Base-by-base conservation (phyloP, 2,113 vertebrate genomes). In the Pseudorhombus dupliciocellatus region DNA sequence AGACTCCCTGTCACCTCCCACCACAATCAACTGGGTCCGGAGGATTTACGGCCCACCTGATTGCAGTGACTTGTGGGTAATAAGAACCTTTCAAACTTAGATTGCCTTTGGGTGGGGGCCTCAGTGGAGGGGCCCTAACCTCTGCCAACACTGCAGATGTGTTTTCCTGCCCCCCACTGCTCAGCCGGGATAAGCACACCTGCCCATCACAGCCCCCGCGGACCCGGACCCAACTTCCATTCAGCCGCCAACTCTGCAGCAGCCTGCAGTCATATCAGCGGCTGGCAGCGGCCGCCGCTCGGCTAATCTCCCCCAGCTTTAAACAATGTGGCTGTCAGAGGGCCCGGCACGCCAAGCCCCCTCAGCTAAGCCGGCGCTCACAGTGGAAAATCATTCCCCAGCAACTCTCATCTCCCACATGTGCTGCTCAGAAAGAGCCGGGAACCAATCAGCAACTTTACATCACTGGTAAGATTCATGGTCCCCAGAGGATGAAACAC, bases 231-330 rank as follows among this genome's bases (percentile, higher is more conserved):
- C 25, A 21, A 28, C 79, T 52, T 73, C 75, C 61, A 57, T 70
- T 77, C 79, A 65, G 48, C 14, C 1, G 25, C 20, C 59, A 63
- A 18, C 46, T 44, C 75, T 56, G 60, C 31, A 84, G 77, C 75
- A 74, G 3, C 67, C 67, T 42, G 69, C 64, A 71, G 78, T 81
- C 77, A 66, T 87, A 87, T 89, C 85, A 78, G 84, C 2, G 59
- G 14, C 71, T 48, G 73, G 66, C 88, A 90, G 87, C 30, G 48
- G 63, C 73, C 37, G 55, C 11, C 56, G 75, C 78, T 77, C 75
- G 58, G 70, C 78, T 90, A 86, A 89, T 91, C 88, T 90, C 70
- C 73, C 46, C 61, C 53, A 73, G 80, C 86, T 77, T 77, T 82
- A 75, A 90, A 89, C 83, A 91, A 86, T 84, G 79, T 46, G 78